Base-by-base conservation (phyloP, 1,140 invertebrate species). In the Plectrocnemia conspersa region DNA sequence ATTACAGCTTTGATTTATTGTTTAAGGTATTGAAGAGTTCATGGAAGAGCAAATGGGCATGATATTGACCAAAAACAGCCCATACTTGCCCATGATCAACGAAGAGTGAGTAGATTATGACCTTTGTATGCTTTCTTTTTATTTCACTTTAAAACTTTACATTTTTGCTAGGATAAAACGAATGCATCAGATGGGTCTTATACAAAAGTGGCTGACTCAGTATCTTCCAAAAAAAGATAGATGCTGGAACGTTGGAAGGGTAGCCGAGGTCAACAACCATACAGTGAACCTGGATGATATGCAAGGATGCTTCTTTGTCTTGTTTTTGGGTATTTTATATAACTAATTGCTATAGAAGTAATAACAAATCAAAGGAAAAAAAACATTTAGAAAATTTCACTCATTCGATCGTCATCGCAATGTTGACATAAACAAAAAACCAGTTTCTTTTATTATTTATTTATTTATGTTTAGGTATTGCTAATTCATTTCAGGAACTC, bases 251-350 rank as follows among this genome's bases (percentile, higher is more conserved):
- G 65, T 72, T 4, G 71, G 77, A 33, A 68, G 73, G 38, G 72
- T 73, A 46, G 75, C 79, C 4, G 84, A 85, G 68, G 86, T 85
- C 5, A 82, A 82, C 22, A 91, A 89, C 66, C 87, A 91, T 63
- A 90, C 86, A 42, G 88, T 93, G 2, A 88, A 90, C 64, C 77
- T 92, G 57, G 77, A 84, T 48, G 90, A 93, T 64, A 93, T 93
- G 89, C 88, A 93, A 68, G 91, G 90, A 22, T 91, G 86, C 35
- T 91, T 91, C 73, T 88, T 89, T 57, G 81, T 91, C 0, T 69
- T 92, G 2, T 79, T 86, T 54, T 69, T 90, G 22, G 88, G 88
- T 88, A 79, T 68, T 54, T 49, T n/a, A n/a, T n/a, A n/a, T n/a
- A n/a, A n/a, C n/a, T n/a, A n/a, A n/a, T n/a, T n/a, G n/a, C n/a